Evolutionary conservation across 2,888 invertebrate genomes (phyloP).

Genomic region (Pyrgus malvae): DNA sequence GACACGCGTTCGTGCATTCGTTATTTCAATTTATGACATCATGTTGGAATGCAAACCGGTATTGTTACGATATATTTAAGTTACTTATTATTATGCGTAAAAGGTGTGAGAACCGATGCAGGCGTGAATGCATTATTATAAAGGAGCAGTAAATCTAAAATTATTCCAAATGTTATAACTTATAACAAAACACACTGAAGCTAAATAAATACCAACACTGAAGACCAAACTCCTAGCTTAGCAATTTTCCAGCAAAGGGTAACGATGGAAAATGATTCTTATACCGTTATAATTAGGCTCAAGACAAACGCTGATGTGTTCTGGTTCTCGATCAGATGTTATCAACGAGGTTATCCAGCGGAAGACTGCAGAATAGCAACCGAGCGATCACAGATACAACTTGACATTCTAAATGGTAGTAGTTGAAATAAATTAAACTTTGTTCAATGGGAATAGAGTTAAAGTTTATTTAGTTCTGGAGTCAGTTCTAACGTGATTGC

Average conservation of each 20-base stretch:
- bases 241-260: neutral
- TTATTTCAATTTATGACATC: neutral
- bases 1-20: neutral
- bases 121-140: too few species aligned
- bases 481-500: slow-evolving; percentile 7
- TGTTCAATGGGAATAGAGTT: neutral
- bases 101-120: neutral
- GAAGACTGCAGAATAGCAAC: slow-evolving; percentile 33
- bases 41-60: neutral
- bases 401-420: slow-evolving; percentile 24
- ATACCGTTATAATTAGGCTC: slow-evolving; percentile 11
- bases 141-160: neutral
- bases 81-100: neutral
- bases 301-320: slow-evolving; percentile 14
- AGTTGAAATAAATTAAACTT: slow-evolving; percentile 1
- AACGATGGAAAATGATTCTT: slow-evolving; percentile 21
- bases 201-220: slow-evolving; percentile 15
- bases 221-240: slow-evolving; percentile 3
- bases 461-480: neutral
- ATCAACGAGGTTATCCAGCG: slow-evolving; percentile 41
- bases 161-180: slow-evolving; percentile 3
- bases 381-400: slow-evolving; percentile 23
- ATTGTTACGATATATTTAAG: neutral
- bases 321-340: slow-evolving; percentile 34
- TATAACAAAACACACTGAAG: slow-evolving; percentile 1